Evolutionary conservation across 2,888 invertebrate genomes (phyloP).

Genomic region (Ophion slaviceki): DNA sequence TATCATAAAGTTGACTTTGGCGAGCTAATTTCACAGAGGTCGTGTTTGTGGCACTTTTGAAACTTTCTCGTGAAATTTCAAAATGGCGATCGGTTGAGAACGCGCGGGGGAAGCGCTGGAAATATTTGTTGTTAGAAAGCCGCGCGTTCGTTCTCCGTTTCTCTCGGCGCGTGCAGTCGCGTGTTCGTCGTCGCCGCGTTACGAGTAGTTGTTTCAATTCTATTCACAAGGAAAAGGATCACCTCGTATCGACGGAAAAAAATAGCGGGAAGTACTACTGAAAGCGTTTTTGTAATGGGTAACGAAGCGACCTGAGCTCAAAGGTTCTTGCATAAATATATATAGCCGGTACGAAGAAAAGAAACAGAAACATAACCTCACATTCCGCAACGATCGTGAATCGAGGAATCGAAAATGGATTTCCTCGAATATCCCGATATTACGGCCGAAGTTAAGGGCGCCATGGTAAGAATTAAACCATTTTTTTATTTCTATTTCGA

Average conservation of each 20-base stretch:
- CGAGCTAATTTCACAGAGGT: too few relatives aligned
- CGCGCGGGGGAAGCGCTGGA: neutral
- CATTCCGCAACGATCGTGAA: slow-evolving; percentile 19
- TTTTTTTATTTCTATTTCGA: slow-evolving; percentile 8
- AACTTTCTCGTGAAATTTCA: neutral
- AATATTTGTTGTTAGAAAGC: slow-evolving; percentile 47
- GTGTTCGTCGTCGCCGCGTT: neutral
- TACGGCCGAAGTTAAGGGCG: slow-evolving; percentile 92
- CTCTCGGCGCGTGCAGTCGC: neutral
- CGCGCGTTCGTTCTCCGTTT: slow-evolving; percentile 45
- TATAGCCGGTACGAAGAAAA: neutral
- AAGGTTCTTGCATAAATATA: neutral
- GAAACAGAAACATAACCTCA: slow-evolving; percentile 38
- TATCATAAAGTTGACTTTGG: too few relatives aligned
- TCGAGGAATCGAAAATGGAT: slow-evolving; percentile 86
- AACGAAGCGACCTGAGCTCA: slow-evolving; percentile 2
- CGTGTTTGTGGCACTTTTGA: neutral
- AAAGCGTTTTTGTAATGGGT: neutral
- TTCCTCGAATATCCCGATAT: slow-evolving; percentile 95
- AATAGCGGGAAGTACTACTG: neutral
- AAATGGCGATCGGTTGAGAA: slow-evolving; percentile 8
- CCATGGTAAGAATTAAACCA: slow-evolving; percentile 87
- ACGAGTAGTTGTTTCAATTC: neutral
- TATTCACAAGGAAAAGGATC: neutral
- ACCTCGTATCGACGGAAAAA: too few relatives aligned